Evolutionary conservation across 2,888 invertebrate genomes (phyloP), one percentile per base, ranked within the genome.

Genomic region (Archips xylosteana): DNA sequence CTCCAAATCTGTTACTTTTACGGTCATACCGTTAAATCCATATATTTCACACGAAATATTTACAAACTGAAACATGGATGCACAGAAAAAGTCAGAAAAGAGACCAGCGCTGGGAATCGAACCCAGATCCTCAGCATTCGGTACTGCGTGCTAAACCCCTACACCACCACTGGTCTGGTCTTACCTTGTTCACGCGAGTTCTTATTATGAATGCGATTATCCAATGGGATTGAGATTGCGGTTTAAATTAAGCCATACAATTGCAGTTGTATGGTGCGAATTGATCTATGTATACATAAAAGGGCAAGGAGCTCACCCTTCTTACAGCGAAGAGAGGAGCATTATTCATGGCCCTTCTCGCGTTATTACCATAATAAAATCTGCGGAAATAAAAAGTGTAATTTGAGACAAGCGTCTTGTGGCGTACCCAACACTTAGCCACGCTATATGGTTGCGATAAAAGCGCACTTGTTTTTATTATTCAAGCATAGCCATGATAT

Each of bases 281-380:
- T 62, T 69, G 59, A 69, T 65, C 73, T 69, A 49, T 23, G 23
- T 23, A 23, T 54, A 70, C 51, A 70, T 64, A 64, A 73, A 73
- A 64, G 49, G 64, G 76, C 67, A 77, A 67, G 62, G 61, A 64
- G 65, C 65, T 15, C 54, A 63, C 78, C 79, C 79, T 77, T 77
- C 77, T 54, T 68, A 70, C 71, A 82, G 80, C 81, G 78, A 76
- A 77, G 77, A 78, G 79, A 42, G 68, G 76, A 81, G 81, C 83
- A 85, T 89, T 87, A 89, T 88, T 87, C 85, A 87, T 84, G 81
- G 83, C 81, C 83, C 79, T 85, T 83, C 82, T 82, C 82, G 75
- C 81, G 84, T 91, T 91, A 90, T 89, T 89, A 85, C 89, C 85
- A 84, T 90, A 89, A 89, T 91, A 91, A 91, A 91, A 88, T 85